phyloP scores from a whole-genome alignment of 2,888 invertebrate species.

The Drosophila melanosoma region DNA sequence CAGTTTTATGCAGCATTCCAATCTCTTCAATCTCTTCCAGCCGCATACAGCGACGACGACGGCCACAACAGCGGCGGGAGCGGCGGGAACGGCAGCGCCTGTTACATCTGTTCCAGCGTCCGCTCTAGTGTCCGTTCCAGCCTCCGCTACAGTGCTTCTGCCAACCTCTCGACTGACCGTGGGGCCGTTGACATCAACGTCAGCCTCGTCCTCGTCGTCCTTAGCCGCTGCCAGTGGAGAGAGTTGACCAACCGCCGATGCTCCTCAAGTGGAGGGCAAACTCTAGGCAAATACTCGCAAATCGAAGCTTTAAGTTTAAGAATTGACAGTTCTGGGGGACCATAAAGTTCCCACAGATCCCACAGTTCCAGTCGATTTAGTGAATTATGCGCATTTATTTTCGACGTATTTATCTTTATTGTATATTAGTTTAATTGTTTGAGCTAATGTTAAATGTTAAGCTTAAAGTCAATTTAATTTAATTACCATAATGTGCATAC shows the following conservation, averaged over 20 bases:
- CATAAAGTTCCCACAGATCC: conserved; percentile 8
- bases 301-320: conserved; percentile 66
- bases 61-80: conserved; percentile 16
- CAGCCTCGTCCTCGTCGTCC: conserved; percentile 62
- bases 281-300: conserved; percentile 73
- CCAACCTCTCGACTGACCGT: conserved; percentile 31
- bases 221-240: conserved; percentile 55
- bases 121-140: not conserved
- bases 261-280: conserved; percentile 27
- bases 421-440: conserved; percentile 38
- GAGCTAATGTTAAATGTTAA: conserved; percentile 33
- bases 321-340: conserved; percentile 21
- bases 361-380: conserved; percentile 43
- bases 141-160: conserved; percentile 12
- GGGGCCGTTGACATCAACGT: conserved; percentile 36
- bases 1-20: conserved; percentile 85
- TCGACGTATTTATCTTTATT: conserved; percentile 34
- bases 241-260: conserved; percentile 56
- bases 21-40: conserved; percentile 84
- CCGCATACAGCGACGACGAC: conserved; percentile 47
- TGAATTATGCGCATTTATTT: conserved; percentile 70
- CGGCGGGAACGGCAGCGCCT: conserved; percentile 19
- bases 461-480: conserved; percentile 53
- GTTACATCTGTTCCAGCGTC: conserved; percentile 10
- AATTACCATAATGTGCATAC: conserved; percentile 47